Conservation (phyloP, 2,113 vertebrate species). For the Grammomys dolichurus region DNA sequence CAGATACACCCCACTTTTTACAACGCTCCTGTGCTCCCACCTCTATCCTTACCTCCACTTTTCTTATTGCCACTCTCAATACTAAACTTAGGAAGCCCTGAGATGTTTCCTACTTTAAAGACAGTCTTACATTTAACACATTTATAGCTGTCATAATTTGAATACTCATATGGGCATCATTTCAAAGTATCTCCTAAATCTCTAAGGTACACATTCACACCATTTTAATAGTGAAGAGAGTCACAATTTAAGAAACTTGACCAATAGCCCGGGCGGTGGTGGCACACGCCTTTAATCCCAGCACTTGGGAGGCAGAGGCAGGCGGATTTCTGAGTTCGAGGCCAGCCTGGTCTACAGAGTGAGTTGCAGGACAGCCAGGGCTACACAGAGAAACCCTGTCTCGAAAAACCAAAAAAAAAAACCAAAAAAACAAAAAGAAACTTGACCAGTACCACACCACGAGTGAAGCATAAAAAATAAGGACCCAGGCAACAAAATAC, state of each 20-base stretch:
- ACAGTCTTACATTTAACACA: not conserved
- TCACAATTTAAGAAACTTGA: constrained; percentile 11
- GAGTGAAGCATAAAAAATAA: not conserved
- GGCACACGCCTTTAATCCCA: too few species aligned
- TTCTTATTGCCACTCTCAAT: not conserved
- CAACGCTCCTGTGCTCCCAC: constrained; percentile 6
- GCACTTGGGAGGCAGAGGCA: too few species aligned
- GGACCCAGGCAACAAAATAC: not conserved
- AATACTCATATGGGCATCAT: not conserved
- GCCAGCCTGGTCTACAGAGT: too few species aligned
- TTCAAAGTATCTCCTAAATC: not conserved
- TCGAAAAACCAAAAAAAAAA: too few species aligned
- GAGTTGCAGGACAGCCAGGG: too few species aligned
- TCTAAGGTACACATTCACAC: not conserved
- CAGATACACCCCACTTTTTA: not conserved
- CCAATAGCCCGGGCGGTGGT: not conserved
- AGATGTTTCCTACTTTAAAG: not conserved
- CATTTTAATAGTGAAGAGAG: not conserved
- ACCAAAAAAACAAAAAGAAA: not conserved
- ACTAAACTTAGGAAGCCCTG: constrained; percentile 9
- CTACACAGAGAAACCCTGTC: too few species aligned
- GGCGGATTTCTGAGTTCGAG: too few species aligned
- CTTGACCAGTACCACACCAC: not conserved
- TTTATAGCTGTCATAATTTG: not conserved
- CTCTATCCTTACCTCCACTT: constrained; percentile 9